A percentile compares a stretch with the other conserved stretches of the same genome.
These are phyloP conservation scores for Prorops nasuta DNA, from an alignment of 1,140 invertebrate species.

Conservation along the genomic window DNA sequence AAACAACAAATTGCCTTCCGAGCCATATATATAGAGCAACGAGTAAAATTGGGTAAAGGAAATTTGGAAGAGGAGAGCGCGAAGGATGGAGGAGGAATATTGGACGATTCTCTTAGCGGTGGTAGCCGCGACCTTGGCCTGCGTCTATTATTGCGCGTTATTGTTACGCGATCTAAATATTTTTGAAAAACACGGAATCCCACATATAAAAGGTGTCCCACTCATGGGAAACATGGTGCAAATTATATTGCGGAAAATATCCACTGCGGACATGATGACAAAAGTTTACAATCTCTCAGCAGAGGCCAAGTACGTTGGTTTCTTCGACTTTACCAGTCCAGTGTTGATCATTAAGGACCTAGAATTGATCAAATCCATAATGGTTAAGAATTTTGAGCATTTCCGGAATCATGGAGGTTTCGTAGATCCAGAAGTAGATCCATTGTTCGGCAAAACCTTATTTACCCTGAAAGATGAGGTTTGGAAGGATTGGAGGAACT, in stretches of 20 bases:
- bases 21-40: too few relatives aligned
- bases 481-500: not conserved
- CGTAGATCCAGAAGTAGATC: not conserved
- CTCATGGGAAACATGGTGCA: constrained; percentile 9
- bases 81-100: too few relatives aligned
- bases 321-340: not conserved
- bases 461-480: not conserved
- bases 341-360: not conserved
- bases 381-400: not conserved
- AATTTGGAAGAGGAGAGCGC: too few relatives aligned
- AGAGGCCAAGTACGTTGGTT: not conserved
- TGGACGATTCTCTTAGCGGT: not conserved
- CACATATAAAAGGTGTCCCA: not conserved
- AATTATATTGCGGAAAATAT: not conserved
- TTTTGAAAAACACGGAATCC: constrained; percentile 12
- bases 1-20: too few relatives aligned
- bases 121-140: not conserved
- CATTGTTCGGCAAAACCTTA: not conserved
- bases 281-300: not conserved
- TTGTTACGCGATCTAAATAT: too few relatives aligned
- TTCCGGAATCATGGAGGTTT: not conserved
- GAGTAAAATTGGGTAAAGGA: too few relatives aligned
- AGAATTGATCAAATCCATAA: not conserved
- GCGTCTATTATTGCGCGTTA: constrained; percentile 2
- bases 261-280: not conserved